A percentile compares a stretch with the other conserved stretches of the same genome.
These are phyloP conservation scores for Pygocentrus nattereri DNA, from an alignment of 2,797 vertebrate genomes.

Conservation along the genomic window DNA sequence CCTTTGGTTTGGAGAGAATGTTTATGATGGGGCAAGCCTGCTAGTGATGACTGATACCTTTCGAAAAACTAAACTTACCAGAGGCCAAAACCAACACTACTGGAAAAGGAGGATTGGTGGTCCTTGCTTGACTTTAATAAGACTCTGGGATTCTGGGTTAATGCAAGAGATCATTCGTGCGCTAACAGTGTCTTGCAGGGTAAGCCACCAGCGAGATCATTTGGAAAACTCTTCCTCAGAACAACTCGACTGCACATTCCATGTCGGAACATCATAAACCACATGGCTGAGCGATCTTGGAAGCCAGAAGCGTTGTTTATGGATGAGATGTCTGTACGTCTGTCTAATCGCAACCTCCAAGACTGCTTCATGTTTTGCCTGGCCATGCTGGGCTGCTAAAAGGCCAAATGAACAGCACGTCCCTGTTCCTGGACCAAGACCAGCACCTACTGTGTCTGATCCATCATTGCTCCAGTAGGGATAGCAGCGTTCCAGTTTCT, in stretches of 20 bases:
- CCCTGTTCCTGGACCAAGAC: slow-evolving; percentile 32
- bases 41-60: background rate
- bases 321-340: slow-evolving; percentile 23
- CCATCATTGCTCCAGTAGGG: background rate
- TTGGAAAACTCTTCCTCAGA: slow-evolving; percentile 47
- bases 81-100: slow-evolving; percentile 21
- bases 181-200: slow-evolving; percentile 20
- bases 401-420: slow-evolving; percentile 24
- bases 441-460: slow-evolving; percentile 45
- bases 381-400: slow-evolving; percentile 32
- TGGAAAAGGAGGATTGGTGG: background rate
- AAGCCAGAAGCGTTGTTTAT: slow-evolving; percentile 23
- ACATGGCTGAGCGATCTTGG: slow-evolving; percentile 38
- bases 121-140: slow-evolving; percentile 18
- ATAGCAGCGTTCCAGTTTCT: slow-evolving; percentile 29
- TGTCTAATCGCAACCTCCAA: slow-evolving; percentile 32
- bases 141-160: slow-evolving; percentile 38
- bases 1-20: background rate
- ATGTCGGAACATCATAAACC: slow-evolving; percentile 42
- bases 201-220: slow-evolving; percentile 13
- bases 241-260: slow-evolving; percentile 36
- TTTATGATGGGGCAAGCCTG: background rate
- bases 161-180: slow-evolving; percentile 48
- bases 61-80: background rate
- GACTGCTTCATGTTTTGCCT: slow-evolving; percentile 40